Base-by-base conservation (phyloP, 1,140 invertebrate species). In the Papilio xuthus region DNA sequence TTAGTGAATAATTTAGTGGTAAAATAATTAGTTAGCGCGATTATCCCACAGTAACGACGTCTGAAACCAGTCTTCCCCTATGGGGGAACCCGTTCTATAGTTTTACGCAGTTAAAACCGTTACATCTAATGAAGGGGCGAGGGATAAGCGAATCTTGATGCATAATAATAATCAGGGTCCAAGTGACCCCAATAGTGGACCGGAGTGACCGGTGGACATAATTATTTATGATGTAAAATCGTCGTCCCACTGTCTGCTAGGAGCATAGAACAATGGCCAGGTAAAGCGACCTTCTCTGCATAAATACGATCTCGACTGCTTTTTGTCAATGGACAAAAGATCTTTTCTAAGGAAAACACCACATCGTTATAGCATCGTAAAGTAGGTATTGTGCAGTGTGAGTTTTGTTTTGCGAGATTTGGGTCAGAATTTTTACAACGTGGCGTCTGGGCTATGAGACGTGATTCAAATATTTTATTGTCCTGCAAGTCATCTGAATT, bases 111-210 rank as follows among this genome's bases (percentile, higher is more conserved):
- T 89, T 87, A 90, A 90, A 93, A 93, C 92, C 92, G 92, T 94
- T 94, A 94, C 90, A 90, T 89, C 92, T 94, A 93, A 94, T 94
- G 92, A 94, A 91, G 89, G 92, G 91, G 90, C 90, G 90, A 85
- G 88, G 86, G 86, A 87, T 90, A 92, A 91, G 84, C 88, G 89
- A 92, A 91, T 89, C 84, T 83, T 72, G 81, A 83, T 79, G 71
- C 70, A 78, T 90, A 92, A 93, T 91, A 93, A 91, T 91, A 90
- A 92, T 86, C 86, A 88, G 88, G 88, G 84, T 80, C 83, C 84
- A 89, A 91, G 84, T 92, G 92, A 91, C 90, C 92, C 89, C 87
- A 89, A 90, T 87, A 83, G 83, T 79, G 80, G 83, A 84, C 86
- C 79, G 85, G 89, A 90, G 80, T 91, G 89, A 90, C 90, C 90